A percentile compares a stretch with the other conserved stretches of the same genome.
Evolutionary conservation across 2,888 invertebrate genomes (phyloP).

Genomic region (Cryptops parisi): DNA sequence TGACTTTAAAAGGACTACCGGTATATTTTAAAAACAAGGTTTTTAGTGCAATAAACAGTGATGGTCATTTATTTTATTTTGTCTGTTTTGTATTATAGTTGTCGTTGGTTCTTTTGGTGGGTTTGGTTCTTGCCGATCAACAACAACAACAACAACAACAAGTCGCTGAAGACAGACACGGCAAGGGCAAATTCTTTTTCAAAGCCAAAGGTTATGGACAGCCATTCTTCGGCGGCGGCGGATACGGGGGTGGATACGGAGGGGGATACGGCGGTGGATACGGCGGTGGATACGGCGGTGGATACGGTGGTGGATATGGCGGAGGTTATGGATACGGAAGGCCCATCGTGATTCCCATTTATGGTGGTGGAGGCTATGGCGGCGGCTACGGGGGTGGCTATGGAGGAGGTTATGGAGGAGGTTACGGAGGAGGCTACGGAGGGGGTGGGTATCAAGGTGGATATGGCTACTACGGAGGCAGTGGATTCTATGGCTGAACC

Average conservation of each 20-base stretch:
- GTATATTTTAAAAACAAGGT: too few species aligned
- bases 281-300: slow-evolving; percentile 1
- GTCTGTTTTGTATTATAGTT: too few species aligned
- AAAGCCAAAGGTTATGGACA: not conserved
- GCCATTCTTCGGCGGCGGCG: too few species aligned
- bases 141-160: not conserved
- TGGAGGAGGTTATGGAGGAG: slow-evolving; percentile 2
- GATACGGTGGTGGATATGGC: not conserved
- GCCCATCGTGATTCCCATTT: too few species aligned
- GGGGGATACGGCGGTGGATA: not conserved
- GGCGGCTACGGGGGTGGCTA: too few species aligned
- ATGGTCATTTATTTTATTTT: too few species aligned
- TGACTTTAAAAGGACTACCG: too few species aligned
- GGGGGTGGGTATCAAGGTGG: not conserved
- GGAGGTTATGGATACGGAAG: not conserved
- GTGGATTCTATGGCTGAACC: too few species aligned
- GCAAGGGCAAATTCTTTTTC: not conserved
- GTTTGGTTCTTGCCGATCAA: not conserved
- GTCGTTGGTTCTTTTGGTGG: not conserved
- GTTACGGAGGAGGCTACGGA: slow-evolving; percentile 1
- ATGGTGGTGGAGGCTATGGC: not conserved
- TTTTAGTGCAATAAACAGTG: too few species aligned
- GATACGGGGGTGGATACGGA: too few species aligned
- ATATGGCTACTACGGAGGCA: not conserved
- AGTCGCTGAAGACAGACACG: not conserved